phyloP scores from a whole-genome alignment of 2,113 vertebrate species.

The Pomatostomus ruficeps region DNA sequence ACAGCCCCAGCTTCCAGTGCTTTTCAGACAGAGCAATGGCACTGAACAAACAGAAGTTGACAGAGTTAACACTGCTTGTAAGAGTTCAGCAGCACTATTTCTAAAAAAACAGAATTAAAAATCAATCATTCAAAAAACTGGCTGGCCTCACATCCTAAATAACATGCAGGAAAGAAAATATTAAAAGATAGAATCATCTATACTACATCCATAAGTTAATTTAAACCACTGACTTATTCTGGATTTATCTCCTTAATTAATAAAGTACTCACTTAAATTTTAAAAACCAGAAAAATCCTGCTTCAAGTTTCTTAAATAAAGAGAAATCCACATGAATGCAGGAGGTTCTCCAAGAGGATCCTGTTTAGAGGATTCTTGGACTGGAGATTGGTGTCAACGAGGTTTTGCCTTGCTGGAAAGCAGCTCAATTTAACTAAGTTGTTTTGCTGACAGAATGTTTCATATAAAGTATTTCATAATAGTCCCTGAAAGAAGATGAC shows the following conservation, averaged over 20 bases:
- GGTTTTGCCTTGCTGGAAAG: neutral
- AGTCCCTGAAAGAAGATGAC: neutral
- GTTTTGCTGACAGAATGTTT: neutral
- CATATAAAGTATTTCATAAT: neutral
- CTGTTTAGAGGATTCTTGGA: neutral
- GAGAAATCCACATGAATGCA: neutral
- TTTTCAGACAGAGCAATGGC: neutral
- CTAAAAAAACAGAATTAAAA: neutral
- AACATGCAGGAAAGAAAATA: neutral
- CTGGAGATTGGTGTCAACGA: neutral
- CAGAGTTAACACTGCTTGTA: neutral
- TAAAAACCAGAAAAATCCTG: neutral
- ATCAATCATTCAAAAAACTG: neutral
- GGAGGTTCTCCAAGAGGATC: neutral
- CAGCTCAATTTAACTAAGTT: conserved; percentile 17
- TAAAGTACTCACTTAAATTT: neutral
- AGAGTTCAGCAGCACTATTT: neutral
- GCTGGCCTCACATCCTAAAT: neutral
- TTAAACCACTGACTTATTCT: neutral
- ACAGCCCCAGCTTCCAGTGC: neutral
- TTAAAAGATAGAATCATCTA: neutral
- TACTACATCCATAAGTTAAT: neutral
- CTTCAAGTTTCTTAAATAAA: neutral
- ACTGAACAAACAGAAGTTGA: neutral
- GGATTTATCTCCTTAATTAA: neutral